Evolutionary conservation across 2,797 vertebrate species (phyloP).

Genomic region (Dallia pectoralis): DNA sequence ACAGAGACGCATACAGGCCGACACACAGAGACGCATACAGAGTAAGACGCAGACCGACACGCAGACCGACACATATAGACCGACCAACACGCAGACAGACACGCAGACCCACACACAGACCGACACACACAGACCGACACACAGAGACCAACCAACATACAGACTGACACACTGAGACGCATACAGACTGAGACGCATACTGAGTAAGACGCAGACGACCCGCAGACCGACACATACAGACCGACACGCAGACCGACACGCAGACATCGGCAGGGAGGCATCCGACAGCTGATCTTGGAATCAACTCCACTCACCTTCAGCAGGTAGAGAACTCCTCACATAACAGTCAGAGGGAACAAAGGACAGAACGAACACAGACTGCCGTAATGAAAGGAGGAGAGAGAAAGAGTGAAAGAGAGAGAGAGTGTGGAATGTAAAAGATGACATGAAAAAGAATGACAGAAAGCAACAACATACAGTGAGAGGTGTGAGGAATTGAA

Average conservation of each 20-base stretch:
- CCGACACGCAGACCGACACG: slow-evolving; percentile 33
- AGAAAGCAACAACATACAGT: slow-evolving; percentile 9
- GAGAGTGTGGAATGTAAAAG: not conserved
- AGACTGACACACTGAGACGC: too few relatives aligned
- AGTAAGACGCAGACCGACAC: too few relatives aligned
- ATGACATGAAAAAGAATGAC: not conserved
- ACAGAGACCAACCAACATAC: too few relatives aligned
- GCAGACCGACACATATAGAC: too few relatives aligned
- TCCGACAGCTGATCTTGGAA: slow-evolving; percentile 21
- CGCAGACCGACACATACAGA: not conserved
- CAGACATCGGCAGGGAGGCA: not conserved
- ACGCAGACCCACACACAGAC: not conserved
- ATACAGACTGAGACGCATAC: too few relatives aligned
- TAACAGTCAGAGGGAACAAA: slow-evolving; percentile 18
- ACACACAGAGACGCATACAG: too few relatives aligned
- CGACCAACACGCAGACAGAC: too few relatives aligned
- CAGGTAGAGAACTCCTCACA: slow-evolving; percentile 52
- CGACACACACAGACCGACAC: not conserved
- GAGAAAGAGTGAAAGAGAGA: not conserved
- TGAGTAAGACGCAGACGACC: too few relatives aligned
- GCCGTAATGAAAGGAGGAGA: not conserved
- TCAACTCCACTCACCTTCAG: slow-evolving; percentile 71
- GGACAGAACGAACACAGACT: not conserved
- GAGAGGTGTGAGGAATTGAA: not conserved
- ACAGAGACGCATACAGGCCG: too few relatives aligned